A percentile compares a stretch with the other conserved stretches of the same genome.
Conservation (phyloP, 1,140 invertebrate species). For the Pseudomyrmex flavicornis region DNA sequence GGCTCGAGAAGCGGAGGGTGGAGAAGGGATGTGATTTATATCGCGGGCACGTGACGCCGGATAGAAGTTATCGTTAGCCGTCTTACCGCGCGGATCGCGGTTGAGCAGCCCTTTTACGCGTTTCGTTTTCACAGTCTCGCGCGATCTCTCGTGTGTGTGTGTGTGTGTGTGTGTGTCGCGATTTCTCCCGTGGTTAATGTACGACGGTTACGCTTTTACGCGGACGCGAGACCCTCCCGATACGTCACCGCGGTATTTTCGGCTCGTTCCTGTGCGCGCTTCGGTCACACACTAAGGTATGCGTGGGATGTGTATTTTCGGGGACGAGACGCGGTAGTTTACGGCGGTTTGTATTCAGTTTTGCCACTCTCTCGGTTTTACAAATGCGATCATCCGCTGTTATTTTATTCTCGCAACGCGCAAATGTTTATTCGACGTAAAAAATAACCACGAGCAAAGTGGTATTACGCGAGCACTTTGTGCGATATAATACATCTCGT, state of each 20-base stretch:
- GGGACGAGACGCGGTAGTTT: background rate
- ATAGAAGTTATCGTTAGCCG: conserved; percentile 82
- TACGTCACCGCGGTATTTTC: conserved; percentile 41
- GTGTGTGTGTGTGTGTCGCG: too few relatives aligned
- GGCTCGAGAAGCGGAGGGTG: conserved; percentile 10
- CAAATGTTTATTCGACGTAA: conserved; percentile 4
- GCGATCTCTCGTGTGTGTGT: too few relatives aligned
- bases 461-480: background rate
- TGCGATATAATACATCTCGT: background rate
- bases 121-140: too few relatives aligned
- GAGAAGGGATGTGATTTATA: conserved; percentile 80
- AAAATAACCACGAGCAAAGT: background rate
- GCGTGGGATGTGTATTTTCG: conserved; percentile 21
- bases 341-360: conserved; percentile 23
- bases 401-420: conserved; percentile 15
- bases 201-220: conserved; percentile 9
- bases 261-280: background rate
- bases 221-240: background rate
- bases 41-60: conserved; percentile 81
- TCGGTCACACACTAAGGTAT: background rate
- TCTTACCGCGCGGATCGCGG: conserved; percentile 31
- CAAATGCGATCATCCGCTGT: background rate
- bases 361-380: conserved; percentile 21
- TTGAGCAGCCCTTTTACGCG: too few relatives aligned
- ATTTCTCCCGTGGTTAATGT: background rate